These are phyloP conservation scores for Masticophis lateralis DNA, from an alignment of 2,797 vertebrate genomes.

Conservation along the genomic window DNA sequence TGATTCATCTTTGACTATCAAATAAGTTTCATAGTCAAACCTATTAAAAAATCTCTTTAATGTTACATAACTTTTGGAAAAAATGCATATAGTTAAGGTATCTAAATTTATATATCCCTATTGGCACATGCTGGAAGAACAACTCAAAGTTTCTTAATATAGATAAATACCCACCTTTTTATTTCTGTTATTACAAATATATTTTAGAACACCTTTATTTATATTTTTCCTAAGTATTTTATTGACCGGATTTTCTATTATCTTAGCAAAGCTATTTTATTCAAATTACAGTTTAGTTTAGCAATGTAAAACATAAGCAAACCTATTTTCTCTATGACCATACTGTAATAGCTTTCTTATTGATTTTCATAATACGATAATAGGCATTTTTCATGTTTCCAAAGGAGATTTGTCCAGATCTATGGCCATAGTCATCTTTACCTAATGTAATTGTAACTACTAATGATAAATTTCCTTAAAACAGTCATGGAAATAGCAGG, in stretches of 20 bases:
- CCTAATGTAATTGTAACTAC: not conserved
- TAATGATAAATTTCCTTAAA: constrained; percentile 7
- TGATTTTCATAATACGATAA: not conserved
- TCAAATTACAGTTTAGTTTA: not conserved
- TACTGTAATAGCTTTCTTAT: not conserved
- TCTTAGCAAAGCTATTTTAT: not conserved
- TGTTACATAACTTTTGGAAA: not conserved
- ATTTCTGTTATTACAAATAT: not conserved
- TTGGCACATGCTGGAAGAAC: not conserved
- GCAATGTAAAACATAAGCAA: not conserved
- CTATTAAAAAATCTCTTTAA: not conserved
- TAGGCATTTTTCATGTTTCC: not conserved
- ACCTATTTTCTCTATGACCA: not conserved
- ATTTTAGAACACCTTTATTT: not conserved
- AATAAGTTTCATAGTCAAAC: not conserved
- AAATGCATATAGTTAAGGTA: not conserved
- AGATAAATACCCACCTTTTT: not conserved
- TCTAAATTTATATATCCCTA: not conserved
- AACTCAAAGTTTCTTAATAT: not conserved
- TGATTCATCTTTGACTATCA: not conserved
- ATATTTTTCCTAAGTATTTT: not conserved
- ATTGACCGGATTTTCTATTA: not conserved
- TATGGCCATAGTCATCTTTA: not conserved
- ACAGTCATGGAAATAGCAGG: not conserved
- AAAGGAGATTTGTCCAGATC: not conserved